Conservation (phyloP, 1,140 invertebrate genomes). For the Ectropis grisescens region DNA sequence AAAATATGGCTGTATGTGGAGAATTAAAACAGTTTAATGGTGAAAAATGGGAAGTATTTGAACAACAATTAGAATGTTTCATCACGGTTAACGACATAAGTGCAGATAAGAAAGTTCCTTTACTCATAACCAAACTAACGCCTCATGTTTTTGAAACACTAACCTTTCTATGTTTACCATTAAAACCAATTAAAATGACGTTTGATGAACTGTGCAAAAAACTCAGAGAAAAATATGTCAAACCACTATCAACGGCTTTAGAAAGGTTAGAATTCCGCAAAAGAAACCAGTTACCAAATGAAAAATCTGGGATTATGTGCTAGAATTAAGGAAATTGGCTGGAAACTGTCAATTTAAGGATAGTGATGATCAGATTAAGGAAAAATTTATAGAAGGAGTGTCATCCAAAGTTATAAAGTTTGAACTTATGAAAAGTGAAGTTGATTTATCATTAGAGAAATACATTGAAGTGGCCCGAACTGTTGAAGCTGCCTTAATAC, state of each 20-base stretch:
- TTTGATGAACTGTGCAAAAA: not conserved
- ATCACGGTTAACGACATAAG: no score
- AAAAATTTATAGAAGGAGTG: not conserved
- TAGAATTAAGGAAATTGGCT: not conserved
- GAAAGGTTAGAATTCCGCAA: not conserved
- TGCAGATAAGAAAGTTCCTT: no score
- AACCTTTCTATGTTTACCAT: not conserved
- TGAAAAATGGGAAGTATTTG: no score
- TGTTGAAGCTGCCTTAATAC: not conserved
- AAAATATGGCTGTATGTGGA: no score
- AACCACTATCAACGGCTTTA: not conserved
- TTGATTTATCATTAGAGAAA: not conserved
- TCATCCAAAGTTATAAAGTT: not conserved
- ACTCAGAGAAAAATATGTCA: not conserved
- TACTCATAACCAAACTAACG: slow-evolving; percentile 6
- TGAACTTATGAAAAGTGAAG: not conserved
- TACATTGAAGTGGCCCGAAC: not conserved
- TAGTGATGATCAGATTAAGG: not conserved
- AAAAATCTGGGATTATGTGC: not conserved
- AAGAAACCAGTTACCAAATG: not conserved
- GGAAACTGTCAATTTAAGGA: not conserved
- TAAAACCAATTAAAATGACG: not conserved
- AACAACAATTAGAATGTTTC: no score
- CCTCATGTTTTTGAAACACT: not conserved
- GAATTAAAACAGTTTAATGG: no score